Conservation (phyloP, 2,113 vertebrate genomes). For the Istiophorus platypterus region DNA sequence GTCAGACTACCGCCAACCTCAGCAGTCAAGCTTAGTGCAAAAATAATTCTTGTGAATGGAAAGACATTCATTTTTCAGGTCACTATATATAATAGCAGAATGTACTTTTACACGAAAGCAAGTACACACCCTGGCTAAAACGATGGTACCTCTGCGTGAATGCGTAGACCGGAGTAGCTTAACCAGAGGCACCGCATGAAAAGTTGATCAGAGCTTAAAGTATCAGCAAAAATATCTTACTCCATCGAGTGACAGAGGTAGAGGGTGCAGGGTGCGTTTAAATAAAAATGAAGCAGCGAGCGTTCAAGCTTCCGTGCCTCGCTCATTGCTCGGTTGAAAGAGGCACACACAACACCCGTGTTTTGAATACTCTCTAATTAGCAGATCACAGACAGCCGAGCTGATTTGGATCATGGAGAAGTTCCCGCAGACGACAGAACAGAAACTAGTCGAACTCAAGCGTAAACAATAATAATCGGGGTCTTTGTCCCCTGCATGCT, state of each 20-base stretch:
- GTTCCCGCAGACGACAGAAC: not conserved
- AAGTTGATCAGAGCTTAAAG: not conserved
- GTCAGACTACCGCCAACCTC: not conserved
- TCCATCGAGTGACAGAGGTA: not conserved
- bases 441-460: not conserved
- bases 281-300: not conserved
- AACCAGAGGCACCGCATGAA: not conserved
- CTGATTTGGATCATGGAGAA: not conserved
- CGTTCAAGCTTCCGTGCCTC: not conserved
- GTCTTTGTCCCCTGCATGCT: not conserved
- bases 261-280: not conserved
- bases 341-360: not conserved
- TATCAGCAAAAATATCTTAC: not conserved
- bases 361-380: not conserved
- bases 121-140: not conserved
- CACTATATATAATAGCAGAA: not conserved
- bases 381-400: not conserved
- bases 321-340: not conserved
- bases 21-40: not conserved
- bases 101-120: not conserved
- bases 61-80: not conserved
- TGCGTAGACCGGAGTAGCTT: constrained; percentile 8
- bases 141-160: constrained; percentile 6
- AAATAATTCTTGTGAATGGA: not conserved
- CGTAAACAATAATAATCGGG: constrained; percentile 4